Evolutionary conservation across 2,113 vertebrate genomes (phyloP).

Genomic region (Callorhinus ursinus): DNA sequence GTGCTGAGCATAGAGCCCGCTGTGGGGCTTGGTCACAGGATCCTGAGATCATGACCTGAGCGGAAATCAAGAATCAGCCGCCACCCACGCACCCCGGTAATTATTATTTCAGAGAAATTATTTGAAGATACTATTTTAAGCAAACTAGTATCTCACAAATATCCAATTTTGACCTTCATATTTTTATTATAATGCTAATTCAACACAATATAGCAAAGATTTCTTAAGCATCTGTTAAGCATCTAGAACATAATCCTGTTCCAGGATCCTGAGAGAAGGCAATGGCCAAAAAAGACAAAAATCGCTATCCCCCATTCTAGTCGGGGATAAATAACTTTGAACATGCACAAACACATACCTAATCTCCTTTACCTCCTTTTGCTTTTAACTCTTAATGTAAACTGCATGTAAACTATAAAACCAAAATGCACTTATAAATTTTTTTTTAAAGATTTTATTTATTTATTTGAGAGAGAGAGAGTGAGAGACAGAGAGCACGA

Average conservation of each 20-base stretch:
- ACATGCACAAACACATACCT: not conserved
- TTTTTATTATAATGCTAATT: not conserved
- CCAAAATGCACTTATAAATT: not conserved
- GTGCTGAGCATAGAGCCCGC: not conserved
- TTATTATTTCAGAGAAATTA: not conserved
- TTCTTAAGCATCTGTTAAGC: not conserved
- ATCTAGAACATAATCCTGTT: not conserved
- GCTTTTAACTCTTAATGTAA: not conserved
- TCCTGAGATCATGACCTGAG: not conserved
- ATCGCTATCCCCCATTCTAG: not conserved
- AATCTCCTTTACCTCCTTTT: not conserved
- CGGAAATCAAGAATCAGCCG: not conserved
- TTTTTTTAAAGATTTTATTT: not conserved
- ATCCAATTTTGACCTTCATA: not conserved
- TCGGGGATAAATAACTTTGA: not conserved
- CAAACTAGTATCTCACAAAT: not conserved
- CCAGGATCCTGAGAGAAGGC: not conserved
- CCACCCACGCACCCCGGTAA: not conserved
- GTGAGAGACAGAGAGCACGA: no score
- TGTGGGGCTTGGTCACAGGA: not conserved
- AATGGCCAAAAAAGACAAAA: not conserved
- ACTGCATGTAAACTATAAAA: not conserved
- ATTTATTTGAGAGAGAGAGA: no score
- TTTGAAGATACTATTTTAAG: not conserved
- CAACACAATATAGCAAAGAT: not conserved